Conservation (phyloP, 2,113 vertebrate species). For the Brachyistius frenatus region DNA sequence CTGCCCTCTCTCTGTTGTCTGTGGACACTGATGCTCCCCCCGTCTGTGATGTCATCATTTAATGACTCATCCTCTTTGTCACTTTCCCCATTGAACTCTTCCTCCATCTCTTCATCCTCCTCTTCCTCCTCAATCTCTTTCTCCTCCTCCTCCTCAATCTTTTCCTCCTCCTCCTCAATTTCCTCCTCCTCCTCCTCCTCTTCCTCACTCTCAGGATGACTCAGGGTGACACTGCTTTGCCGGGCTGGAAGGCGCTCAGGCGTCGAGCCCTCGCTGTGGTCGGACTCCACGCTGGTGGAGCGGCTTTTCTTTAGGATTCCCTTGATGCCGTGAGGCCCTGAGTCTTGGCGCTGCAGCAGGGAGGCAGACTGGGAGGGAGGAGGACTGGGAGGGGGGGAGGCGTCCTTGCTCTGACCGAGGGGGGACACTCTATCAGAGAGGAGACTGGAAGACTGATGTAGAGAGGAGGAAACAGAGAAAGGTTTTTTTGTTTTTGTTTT, state of each 20-base stretch:
- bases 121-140: slow-evolving; percentile 18
- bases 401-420: slow-evolving; percentile 34
- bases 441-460: slow-evolving; percentile 39
- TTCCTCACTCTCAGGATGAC: slow-evolving; percentile 68
- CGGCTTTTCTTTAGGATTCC: slow-evolving; percentile 86
- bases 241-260: slow-evolving; percentile 19
- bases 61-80: slow-evolving; percentile 62
- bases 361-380: slow-evolving; percentile 33
- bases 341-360: slow-evolving; percentile 79
- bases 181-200: slow-evolving; percentile 39
- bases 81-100: slow-evolving; percentile 48
- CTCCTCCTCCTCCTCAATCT: background rate
- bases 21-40: slow-evolving; percentile 32
- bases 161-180: slow-evolving; percentile 5
- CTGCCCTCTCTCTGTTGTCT: slow-evolving; percentile 38
- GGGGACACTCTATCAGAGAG: slow-evolving; percentile 26
- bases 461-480: slow-evolving; percentile 7
- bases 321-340: slow-evolving; percentile 75
- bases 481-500: background rate
- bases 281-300: slow-evolving; percentile 80
- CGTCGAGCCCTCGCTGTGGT: slow-evolving; percentile 67
- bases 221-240: slow-evolving; percentile 67
- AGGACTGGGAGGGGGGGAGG: slow-evolving; percentile 57
- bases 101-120: slow-evolving; percentile 37
- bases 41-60: slow-evolving; percentile 57